These are phyloP conservation scores for Pammene fasciana DNA, from an alignment of 2,888 invertebrate species.

Conservation along the genomic window DNA sequence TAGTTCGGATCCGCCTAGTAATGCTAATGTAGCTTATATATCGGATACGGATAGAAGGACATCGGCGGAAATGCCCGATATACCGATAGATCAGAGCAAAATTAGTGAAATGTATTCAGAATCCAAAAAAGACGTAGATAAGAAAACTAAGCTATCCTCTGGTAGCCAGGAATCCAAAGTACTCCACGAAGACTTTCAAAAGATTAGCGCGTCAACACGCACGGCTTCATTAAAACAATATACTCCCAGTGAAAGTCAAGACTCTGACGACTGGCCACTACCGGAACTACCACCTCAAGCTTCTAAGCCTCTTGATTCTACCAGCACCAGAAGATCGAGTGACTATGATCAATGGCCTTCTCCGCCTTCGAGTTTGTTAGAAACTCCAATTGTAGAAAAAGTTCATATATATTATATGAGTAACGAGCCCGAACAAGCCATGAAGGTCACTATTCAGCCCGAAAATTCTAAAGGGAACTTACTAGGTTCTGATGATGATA, in stretches of 20 bases:
- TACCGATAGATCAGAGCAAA: conserved; percentile 89
- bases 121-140: conserved; percentile 78
- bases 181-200: conserved; percentile 51
- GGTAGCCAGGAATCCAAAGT: conserved; percentile 58
- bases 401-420: conserved; percentile 91
- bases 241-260: conserved; percentile 86
- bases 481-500: conserved; percentile 86
- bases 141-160: conserved; percentile 54
- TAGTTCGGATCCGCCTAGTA: conserved; percentile 92
- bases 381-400: conserved; percentile 88
- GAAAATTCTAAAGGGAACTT: conserved; percentile 87
- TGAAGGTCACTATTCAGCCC: conserved; percentile 87
- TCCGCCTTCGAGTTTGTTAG: conserved; percentile 88
- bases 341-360: conserved; percentile 93
- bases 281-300: conserved; percentile 87
- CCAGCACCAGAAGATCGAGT: conserved; percentile 78
- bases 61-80: conserved; percentile 93
- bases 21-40: conserved; percentile 88
- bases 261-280: conserved; percentile 90
- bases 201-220: conserved; percentile 62
- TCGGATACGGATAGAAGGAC: conserved; percentile 91
- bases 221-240: conserved; percentile 72
- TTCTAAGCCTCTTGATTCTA: conserved; percentile 55
- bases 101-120: conserved; percentile 83
- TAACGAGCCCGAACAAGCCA: conserved; percentile 90